phyloP scores from a whole-genome alignment of 2,888 invertebrate species.

The Galerucella pusilla region DNA sequence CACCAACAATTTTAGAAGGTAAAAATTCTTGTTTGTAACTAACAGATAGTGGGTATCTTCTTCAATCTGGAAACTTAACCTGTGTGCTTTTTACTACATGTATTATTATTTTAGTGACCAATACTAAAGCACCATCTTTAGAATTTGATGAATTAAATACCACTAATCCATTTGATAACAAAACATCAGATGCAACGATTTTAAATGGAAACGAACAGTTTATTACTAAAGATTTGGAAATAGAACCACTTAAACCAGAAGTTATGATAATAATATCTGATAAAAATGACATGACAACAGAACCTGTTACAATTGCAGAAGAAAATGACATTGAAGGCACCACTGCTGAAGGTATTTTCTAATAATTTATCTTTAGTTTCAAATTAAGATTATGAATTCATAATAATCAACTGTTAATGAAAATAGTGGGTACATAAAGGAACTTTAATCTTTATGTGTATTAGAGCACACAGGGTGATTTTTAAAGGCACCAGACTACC shows the following conservation, averaged over 20 bases:
- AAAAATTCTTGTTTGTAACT: background rate
- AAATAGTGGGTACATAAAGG: too few relatives aligned
- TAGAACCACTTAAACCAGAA: constrained; percentile 50
- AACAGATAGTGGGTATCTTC: too few relatives aligned
- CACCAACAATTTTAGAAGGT: background rate
- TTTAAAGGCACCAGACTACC: background rate
- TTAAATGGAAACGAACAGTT: background rate
- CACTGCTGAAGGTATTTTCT: constrained; percentile 10
- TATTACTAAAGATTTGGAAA: constrained; percentile 37
- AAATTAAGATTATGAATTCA: too few relatives aligned
- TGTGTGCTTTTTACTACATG: too few relatives aligned
- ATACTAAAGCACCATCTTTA: constrained; percentile 63
- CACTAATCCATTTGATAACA: constrained; percentile 66
- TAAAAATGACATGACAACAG: constrained; percentile 35
- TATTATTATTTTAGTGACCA: constrained; percentile 6
- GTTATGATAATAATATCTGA: constrained; percentile 30
- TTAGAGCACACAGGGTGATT: background rate
- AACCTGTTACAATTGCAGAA: constrained; percentile 2
- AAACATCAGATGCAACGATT: constrained; percentile 51
- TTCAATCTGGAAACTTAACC: too few relatives aligned
- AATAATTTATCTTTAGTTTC: too few relatives aligned
- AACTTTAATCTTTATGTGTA: background rate
- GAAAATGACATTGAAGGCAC: constrained; percentile 22
- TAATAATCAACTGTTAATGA: too few relatives aligned
- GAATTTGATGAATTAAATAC: constrained; percentile 65